Evolutionary conservation across 1,140 invertebrate genomes (phyloP).

Genomic region (Pogonognathellus flavescens): DNA sequence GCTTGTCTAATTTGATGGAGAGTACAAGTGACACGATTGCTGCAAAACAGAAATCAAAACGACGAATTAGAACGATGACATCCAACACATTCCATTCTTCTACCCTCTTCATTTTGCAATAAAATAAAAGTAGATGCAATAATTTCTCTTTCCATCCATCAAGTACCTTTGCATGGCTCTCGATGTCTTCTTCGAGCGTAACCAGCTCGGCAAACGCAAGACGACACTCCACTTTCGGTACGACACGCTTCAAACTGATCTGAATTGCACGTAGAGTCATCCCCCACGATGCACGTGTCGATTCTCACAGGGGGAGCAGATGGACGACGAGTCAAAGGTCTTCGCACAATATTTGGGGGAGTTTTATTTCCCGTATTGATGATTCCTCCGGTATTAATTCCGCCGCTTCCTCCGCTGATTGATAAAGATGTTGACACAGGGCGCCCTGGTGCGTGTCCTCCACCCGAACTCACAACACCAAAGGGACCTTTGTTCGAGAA

Average conservation of each 20-base stretch:
- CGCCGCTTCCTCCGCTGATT: slow-evolving; percentile 51
- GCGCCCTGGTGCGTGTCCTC: slow-evolving; percentile 8
- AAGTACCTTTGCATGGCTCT: slow-evolving; percentile 81
- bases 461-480: neutral
- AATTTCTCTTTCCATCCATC: neutral
- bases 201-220: slow-evolving; percentile 89
- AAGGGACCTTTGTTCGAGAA: slow-evolving; percentile 43
- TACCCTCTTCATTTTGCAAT: neutral
- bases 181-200: slow-evolving; percentile 83
- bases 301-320: slow-evolving; percentile 74
- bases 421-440: slow-evolving; percentile 62
- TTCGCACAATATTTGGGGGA: slow-evolving; percentile 61
- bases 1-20: slow-evolving; percentile 84
- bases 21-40: slow-evolving; percentile 83
- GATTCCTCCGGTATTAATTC: neutral
- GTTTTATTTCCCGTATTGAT: slow-evolving; percentile 46
- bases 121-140: neutral
- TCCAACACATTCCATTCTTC: neutral
- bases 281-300: slow-evolving; percentile 94
- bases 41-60: slow-evolving; percentile 64
- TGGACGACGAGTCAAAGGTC: slow-evolving; percentile 61
- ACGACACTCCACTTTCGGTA: slow-evolving; percentile 90
- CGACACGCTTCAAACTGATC: slow-evolving; percentile 89
- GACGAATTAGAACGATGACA: neutral
- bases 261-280: slow-evolving; percentile 90